Evolutionary conservation across 92 coral and sea anemone species (phyloP), one percentile per base, ranked within the genome.

Genomic region (Palythoa caribaeorum): DNA sequence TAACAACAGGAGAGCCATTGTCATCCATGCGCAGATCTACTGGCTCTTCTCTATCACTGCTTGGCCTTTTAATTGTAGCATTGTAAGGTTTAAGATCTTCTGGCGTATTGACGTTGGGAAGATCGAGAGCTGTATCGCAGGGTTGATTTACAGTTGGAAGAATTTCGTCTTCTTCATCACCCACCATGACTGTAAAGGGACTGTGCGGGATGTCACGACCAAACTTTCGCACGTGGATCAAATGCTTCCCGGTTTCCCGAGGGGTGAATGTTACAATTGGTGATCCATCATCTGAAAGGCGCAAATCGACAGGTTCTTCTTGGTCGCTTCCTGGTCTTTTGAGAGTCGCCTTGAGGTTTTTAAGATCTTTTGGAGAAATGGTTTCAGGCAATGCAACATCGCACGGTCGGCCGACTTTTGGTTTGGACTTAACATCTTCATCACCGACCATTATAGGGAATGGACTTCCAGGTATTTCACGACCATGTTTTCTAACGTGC

Each of bases 141-240:
- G 98, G 94, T 80, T 92, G 98, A 10, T 94, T 94, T 8, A 95
- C 94, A 9, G 98, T 94, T 83, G 83, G 94, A 71, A 93, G 81
- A 76, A 93, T 96, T 6, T 97, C 96, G 5, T 94, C 87, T 60
- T 97, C 91, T 38, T 94, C 98, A 1, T 97, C 98, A 62, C 94
- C 92, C 48, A 96, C 98, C 98, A 96, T 90, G 50, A 96, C 98
- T n/a, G 98, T 91, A 92, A 96, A 96, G 9, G 98, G 98, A 83
- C 98, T 96, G 93, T 96, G 94, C 81, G 93, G 93, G 37, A 96
- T 96, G 63, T 96, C 96, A 19, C 84, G 92, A 6, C 93, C 94
- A 51, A 83, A 83, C 77, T 94, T 94, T 87, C 90, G 91, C 75
- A 96, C 90, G 90, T 94, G 94, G 92, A 96, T 94, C n/a, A 96